Percentiles rank a stretch among this genome's conserved stretches.
phyloP scores from a whole-genome alignment of 2,888 invertebrate species.

The Phlogophora meticulosa region DNA sequence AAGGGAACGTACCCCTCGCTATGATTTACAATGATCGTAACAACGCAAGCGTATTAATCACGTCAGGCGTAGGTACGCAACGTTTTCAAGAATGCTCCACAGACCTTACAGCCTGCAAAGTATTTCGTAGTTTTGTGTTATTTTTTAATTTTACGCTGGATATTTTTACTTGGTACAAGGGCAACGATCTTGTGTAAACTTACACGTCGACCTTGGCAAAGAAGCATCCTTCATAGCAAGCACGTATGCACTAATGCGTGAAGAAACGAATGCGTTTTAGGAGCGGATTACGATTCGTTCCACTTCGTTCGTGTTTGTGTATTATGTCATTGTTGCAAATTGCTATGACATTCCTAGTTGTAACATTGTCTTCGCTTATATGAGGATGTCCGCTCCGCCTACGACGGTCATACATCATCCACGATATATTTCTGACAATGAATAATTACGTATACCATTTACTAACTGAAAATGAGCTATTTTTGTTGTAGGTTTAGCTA shows the following conservation, averaged over 20 bases:
- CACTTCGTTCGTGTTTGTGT: conserved; percentile 67
- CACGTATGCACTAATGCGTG: conserved; percentile 61
- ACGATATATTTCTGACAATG: conserved; percentile 62
- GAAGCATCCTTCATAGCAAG: conserved; percentile 61
- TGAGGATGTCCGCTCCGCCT: conserved; percentile 87
- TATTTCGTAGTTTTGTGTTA: conserved; percentile 70
- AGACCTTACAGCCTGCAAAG: conserved; percentile 55
- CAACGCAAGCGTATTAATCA: conserved; percentile 71
- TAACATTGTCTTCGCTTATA: conserved; percentile 85
- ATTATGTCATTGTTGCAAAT: conserved; percentile 84
- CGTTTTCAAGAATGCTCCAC: conserved; percentile 67
- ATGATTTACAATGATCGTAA: conserved; percentile 70
- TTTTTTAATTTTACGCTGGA: conserved; percentile 75
- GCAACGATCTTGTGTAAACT: conserved; percentile 75
- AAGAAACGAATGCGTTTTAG: conserved; percentile 61
- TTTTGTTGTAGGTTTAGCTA: conserved; percentile 4
- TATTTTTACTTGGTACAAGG: conserved; percentile 76
- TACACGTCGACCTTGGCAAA: conserved; percentile 77
- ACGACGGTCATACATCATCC: conserved; percentile 77
- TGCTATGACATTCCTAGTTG: conserved; percentile 82
- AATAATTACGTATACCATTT: conserved; percentile 57
- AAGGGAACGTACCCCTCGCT: conserved; percentile 60
- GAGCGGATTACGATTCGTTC: conserved; percentile 60
- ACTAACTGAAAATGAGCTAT: conserved; percentile 32
- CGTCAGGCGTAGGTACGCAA: conserved; percentile 47